Percentiles rank a stretch among this genome's conserved stretches.
These are phyloP conservation scores for Rana temporaria DNA, from an alignment of 2,113 vertebrate genomes.

Conservation along the genomic window DNA sequence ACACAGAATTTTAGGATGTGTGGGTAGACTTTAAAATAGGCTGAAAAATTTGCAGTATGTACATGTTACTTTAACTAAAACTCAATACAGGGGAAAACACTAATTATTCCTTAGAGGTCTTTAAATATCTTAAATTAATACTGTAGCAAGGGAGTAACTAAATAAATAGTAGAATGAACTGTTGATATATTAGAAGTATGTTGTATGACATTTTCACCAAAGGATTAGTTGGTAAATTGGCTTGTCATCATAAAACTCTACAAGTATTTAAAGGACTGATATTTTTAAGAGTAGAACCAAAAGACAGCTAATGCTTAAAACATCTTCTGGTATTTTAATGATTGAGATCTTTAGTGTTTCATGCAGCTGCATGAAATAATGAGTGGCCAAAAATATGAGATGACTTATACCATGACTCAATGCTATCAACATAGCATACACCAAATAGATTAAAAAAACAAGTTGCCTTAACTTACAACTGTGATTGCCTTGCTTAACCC, in stretches of 20 bases:
- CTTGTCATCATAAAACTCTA: not conserved
- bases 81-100: no score
- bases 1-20: no score
- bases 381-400: conserved; percentile 40
- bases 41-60: no score
- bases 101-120: not conserved
- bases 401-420: not conserved
- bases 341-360: conserved; percentile 18
- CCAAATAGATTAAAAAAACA: conserved; percentile 19
- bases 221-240: not conserved
- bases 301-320: conserved; percentile 19
- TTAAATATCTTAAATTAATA: not conserved
- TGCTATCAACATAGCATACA: conserved; percentile 21
- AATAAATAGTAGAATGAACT: not conserved
- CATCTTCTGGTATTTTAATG: conserved; percentile 43
- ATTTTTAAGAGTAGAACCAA: conserved; percentile 20
- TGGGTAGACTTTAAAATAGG: no score
- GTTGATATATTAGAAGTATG: not conserved
- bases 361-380: conserved; percentile 45
- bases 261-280: not conserved
- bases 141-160: not conserved
- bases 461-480: not conserved
- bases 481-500: conserved; percentile 38
- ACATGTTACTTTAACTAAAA: no score
- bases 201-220: not conserved